Evolutionary conservation across 2,113 vertebrate genomes (phyloP).

Genomic region (Chitala chitala): DNA sequence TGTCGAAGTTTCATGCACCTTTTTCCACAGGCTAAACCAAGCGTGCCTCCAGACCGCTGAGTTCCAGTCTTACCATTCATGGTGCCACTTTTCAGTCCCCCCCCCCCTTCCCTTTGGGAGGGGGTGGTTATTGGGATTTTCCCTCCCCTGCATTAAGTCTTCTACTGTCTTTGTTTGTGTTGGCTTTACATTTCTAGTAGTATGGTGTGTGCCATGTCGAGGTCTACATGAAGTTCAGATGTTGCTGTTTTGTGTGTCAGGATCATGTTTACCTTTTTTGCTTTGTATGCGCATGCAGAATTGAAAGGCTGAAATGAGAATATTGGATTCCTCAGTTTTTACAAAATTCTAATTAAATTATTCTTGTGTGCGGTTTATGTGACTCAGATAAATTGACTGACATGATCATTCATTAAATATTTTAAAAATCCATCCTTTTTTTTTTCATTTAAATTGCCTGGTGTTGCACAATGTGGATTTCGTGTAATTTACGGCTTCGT

Average conservation of each 20-base stretch:
- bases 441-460: slow-evolving; percentile 9
- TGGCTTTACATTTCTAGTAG: slow-evolving; percentile 30
- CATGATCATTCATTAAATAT: slow-evolving; percentile 8
- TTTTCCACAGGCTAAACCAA: no score
- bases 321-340: background rate
- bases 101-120: background rate
- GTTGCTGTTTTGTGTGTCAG: slow-evolving; percentile 6
- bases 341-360: slow-evolving; percentile 10
- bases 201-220: slow-evolving; percentile 42
- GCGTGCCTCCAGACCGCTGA: background rate
- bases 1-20: no score
- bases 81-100: background rate
- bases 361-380: slow-evolving; percentile 1
- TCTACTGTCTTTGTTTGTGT: slow-evolving; percentile 37
- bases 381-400: slow-evolving; percentile 8
- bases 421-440: background rate
- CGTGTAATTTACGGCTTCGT: slow-evolving; percentile 19
- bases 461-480: slow-evolving; percentile 9
- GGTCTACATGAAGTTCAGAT: slow-evolving; percentile 41
- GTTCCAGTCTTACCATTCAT: no score
- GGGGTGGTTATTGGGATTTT: no score
- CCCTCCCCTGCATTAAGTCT: no score
- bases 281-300: background rate
- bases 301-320: background rate
- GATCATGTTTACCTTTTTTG: background rate